Percentiles rank a stretch among this genome's conserved stretches.
Evolutionary conservation across 2,797 vertebrate genomes (phyloP).

Genomic region (Eulemur coronatus): DNA sequence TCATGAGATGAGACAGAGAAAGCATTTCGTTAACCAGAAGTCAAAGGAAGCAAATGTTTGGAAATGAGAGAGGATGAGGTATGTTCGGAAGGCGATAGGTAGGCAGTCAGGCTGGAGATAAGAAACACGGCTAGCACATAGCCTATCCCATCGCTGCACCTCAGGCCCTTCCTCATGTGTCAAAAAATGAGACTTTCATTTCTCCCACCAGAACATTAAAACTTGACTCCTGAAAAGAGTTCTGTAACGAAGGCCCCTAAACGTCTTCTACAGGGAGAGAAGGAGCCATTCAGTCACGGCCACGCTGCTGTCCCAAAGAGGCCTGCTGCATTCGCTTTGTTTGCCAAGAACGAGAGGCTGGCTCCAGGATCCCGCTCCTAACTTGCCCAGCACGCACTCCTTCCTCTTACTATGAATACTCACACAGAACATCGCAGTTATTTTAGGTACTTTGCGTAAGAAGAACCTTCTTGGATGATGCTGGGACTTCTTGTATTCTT

Average conservation of each 20-base stretch:
- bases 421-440: not conserved
- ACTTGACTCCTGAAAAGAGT: not conserved
- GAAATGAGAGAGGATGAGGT: not conserved
- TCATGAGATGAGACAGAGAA: not conserved
- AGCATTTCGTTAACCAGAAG: not conserved
- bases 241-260: not conserved
- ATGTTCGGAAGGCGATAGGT: not conserved
- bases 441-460: conserved; percentile 11
- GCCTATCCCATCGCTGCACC: not conserved
- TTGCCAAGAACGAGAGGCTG: not conserved
- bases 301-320: not conserved
- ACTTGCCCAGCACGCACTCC: not conserved
- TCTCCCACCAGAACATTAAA: not conserved
- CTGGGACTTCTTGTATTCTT: not conserved
- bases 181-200: not conserved
- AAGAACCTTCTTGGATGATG: not conserved
- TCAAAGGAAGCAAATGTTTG: not conserved
- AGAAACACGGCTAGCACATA: not conserved
- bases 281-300: not conserved
- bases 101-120: not conserved
- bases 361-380: not conserved
- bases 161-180: not conserved
- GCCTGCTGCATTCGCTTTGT: not conserved
- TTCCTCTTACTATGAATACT: conserved; percentile 48
- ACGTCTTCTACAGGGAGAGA: not conserved